Evolutionary conservation across 2,888 invertebrate species (phyloP), one percentile per base, ranked within the genome.

Genomic region (Ormyrus labotus): DNA sequence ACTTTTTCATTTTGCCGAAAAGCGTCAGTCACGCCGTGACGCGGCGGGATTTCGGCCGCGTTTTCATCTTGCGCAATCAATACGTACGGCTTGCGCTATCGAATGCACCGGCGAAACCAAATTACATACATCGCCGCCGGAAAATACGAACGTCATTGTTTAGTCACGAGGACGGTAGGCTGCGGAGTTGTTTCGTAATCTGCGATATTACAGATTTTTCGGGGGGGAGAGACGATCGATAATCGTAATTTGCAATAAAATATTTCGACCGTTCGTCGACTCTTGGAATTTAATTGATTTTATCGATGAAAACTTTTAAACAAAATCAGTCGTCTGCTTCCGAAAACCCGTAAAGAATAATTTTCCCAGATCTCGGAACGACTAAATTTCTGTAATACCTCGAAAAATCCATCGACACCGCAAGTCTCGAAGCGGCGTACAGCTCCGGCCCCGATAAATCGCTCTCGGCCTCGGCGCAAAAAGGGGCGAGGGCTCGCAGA

Each of bases 1-100:
- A 51, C 65, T 65, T 69, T 81, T 81, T 73, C 81, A 73, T 77
- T 81, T 69, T 53, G 19, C n/a, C 50, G 11, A 0, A 68, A 72
- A 72, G 72, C 68, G 80, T 80, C 76, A 76, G 61, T 77, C 76
- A 72, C 47, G n/a, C 5, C 55, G 11, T 61, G 76, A 70, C 68
- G 51, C 34, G 67, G 3, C 9, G 57, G 34, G 47, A 57, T 80
- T 72, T 72, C 34, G 65, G 50, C 11, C 53, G 45, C 61, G 68
- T 72, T 80, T 76, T 80, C 61, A 61, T 68, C 71, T 63, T 75
- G 45, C 19, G 45, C 61, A 72, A 72, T 77, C 80, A 68, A 71
- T 80, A 67, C 61, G 34, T 34, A 50, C 74, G 55, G 55, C 34
- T 50, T 50, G 48, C 55, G 67, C 45, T n/a, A 57, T 55, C 53